These are phyloP conservation scores for Alligator sinensis DNA, from an alignment of 2,113 vertebrate species.

Conservation along the genomic window DNA sequence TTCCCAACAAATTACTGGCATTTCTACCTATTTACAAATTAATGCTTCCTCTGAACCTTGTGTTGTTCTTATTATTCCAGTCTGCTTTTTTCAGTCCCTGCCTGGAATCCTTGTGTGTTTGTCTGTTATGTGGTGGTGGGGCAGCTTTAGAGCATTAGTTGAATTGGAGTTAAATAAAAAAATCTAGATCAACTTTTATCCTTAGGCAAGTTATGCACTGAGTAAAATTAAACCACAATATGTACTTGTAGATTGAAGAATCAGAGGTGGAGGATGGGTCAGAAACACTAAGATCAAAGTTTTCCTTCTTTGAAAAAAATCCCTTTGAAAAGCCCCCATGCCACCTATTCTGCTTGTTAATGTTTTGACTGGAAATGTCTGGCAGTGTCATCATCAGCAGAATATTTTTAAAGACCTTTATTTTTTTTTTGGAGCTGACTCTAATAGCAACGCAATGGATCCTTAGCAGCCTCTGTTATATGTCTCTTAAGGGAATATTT, in stretches of 20 bases:
- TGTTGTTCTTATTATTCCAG: conserved; percentile 71
- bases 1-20: conserved; percentile 77
- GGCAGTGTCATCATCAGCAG: conserved; percentile 70
- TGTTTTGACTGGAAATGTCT: conserved; percentile 84
- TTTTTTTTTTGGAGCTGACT: conserved; percentile 60
- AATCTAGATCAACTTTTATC: conserved; percentile 85
- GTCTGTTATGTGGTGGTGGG: conserved; percentile 47
- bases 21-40: conserved; percentile 81
- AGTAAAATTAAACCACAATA: conserved; percentile 83
- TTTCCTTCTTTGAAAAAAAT: conserved; percentile 83
- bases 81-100: conserved; percentile 69
- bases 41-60: conserved; percentile 71
- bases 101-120: conserved; percentile 66
- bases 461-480: conserved; percentile 80
- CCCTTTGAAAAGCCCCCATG: conserved; percentile 80
- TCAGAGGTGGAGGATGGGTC: conserved; percentile 83
- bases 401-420: conserved; percentile 77
- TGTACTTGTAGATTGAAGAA: conserved; percentile 81
- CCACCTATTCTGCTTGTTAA: conserved; percentile 83
- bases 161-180: conserved; percentile 81
- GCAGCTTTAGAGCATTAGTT: conserved; percentile 78
- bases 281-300: conserved; percentile 85
- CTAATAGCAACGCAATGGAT: conserved; percentile 77
- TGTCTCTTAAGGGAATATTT: conserved; percentile 89
- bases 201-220: conserved; percentile 84